Evolutionary conservation across 1,140 invertebrate species (phyloP), one percentile per base, ranked within the genome.

Genomic region (Zaprionus vittiger): DNA sequence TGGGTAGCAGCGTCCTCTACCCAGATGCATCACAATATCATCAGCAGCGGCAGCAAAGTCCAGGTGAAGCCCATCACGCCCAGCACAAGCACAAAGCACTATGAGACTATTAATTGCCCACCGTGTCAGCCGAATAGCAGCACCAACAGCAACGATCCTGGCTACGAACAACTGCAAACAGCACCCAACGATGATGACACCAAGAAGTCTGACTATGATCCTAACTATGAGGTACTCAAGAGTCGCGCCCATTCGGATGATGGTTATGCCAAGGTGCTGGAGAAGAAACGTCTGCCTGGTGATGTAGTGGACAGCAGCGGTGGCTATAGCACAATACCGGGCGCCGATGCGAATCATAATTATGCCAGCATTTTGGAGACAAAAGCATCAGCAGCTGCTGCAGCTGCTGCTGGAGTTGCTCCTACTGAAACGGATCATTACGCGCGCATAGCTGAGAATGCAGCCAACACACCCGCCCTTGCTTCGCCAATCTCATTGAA

Each of bases 211-310:
- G 94, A 95, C 72, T 94, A 94, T 2, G 95, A 96, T 93, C 95
- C 95, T 1, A 96, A 96, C 86, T 96, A 96, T 79, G 96, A 97
- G 91, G 94, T 95, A 44, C 83, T 96, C 20, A 93, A 94, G 70
- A 93, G 75, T 74, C 77, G 89, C 4, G 83, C 81, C 54, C 80
- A 93, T 55, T 83, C 82, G 14, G 79, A 92, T 70, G 77, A 84
- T 78, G 91, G 93, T 49, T 92, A 95, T 79, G 93, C 93, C 15
- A 93, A 93, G 71, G 92, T 93, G 61, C 80, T 92, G 73, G 91
- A 93, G 37, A 93, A 91, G 64, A 90, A 91, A 41, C 73, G 60
- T 7, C 77, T 79, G 17, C 38, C 76, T 1, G 62, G 61, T 4
- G 91, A 92, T 71, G 77, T 66, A 22, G 79, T 77, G 6, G 77